phyloP scores from a whole-genome alignment of 2,888 invertebrate genomes.

The Tetanocera ferruginea region DNA sequence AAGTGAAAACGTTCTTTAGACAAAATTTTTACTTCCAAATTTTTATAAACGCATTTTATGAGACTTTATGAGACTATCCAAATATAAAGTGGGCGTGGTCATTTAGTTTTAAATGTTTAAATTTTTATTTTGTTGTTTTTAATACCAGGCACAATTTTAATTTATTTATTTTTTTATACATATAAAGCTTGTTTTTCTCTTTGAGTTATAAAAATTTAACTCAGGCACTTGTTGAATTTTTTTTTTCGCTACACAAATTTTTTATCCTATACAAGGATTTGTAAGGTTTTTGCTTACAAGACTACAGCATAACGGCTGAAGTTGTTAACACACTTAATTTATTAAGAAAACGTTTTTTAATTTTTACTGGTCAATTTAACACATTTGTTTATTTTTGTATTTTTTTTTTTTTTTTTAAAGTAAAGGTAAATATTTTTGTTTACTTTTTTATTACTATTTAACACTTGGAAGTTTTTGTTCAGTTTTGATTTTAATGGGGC shows the following conservation, averaged over 20 bases:
- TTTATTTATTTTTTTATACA: background rate
- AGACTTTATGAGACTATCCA: too few relatives aligned
- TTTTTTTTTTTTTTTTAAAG: background rate
- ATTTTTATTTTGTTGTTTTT: background rate
- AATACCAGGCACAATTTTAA: background rate
- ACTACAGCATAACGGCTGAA: conserved; percentile 1
- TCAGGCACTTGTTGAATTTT: conserved; percentile 8
- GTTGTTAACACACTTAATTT: too few relatives aligned
- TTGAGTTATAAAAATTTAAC: background rate
- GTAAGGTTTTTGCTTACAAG: background rate
- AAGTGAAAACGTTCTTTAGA: too few relatives aligned
- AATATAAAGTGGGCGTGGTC: too few relatives aligned
- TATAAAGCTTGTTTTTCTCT: background rate
- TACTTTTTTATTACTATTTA: background rate
- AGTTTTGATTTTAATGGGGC: background rate
- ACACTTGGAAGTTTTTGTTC: background rate
- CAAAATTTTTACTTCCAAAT: too few relatives aligned
- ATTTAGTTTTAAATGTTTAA: too few relatives aligned
- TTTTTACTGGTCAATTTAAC: background rate
- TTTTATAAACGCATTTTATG: too few relatives aligned
- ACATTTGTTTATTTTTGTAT: background rate
- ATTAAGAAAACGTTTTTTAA: background rate
- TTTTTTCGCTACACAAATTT: background rate
- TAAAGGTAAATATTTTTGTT: background rate
- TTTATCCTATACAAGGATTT: background rate